Evolutionary conservation across 2,113 vertebrate genomes (phyloP).

Genomic region (Ahaetulla prasina): DNA sequence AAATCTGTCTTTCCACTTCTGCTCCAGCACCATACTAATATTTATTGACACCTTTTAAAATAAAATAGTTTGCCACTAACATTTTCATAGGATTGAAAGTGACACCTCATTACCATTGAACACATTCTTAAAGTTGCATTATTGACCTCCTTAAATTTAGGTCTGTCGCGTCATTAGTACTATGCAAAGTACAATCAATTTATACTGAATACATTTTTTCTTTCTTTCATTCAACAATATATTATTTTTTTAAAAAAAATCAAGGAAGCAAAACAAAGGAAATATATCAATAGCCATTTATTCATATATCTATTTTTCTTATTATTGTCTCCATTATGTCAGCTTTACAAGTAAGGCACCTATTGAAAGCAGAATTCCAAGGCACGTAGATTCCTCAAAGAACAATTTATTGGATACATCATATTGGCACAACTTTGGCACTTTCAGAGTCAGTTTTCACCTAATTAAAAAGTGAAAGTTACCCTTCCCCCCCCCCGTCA

Average conservation of each 20-base stretch:
- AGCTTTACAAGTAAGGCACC: too few relatives aligned
- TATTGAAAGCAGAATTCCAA: too few relatives aligned
- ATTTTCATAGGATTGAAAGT: background rate
- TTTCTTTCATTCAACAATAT: background rate
- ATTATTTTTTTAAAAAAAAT: background rate
- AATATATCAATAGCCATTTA: background rate
- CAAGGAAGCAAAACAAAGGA: background rate
- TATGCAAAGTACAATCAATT: background rate
- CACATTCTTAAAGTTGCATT: background rate
- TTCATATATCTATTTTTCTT: background rate
- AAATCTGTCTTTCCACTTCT: background rate
- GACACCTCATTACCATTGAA: background rate
- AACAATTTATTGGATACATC: too few relatives aligned
- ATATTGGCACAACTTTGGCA: too few relatives aligned
- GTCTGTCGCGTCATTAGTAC: background rate
- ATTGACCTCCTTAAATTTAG: background rate
- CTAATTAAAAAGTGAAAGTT: too few relatives aligned
- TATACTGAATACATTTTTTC: background rate
- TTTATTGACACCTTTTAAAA: background rate
- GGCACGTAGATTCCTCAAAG: too few relatives aligned
- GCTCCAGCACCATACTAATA: background rate
- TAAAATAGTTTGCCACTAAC: background rate
- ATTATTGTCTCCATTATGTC: background rate
- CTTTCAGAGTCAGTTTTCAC: too few relatives aligned
- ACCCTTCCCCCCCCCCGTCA: too few relatives aligned